phyloP scores from a whole-genome alignment of 2,797 vertebrate genomes.

The Pipistrellus pipistrellus region DNA sequence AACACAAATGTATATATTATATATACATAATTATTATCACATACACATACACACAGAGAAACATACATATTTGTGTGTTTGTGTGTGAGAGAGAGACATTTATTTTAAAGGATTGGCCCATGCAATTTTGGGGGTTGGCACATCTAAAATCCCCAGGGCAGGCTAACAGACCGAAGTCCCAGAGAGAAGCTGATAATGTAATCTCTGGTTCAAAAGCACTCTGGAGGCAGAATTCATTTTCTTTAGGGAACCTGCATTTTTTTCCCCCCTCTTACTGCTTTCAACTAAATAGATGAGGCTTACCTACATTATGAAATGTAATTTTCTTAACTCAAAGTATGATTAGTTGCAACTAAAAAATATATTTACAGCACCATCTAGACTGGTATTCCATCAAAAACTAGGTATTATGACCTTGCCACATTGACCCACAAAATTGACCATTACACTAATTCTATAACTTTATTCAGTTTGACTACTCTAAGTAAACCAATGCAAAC shows the following conservation, averaged over 20 bases:
- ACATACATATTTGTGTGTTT: background rate
- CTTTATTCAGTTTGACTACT: background rate
- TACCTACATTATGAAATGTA: too few species aligned
- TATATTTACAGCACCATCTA: background rate
- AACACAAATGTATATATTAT: background rate
- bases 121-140: background rate
- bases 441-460: background rate
- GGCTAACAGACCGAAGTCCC: background rate
- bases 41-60: background rate
- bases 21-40: background rate
- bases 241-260: background rate
- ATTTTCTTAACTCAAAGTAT: background rate
- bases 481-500: background rate
- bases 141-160: rapidly evolving
- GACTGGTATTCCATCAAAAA: background rate
- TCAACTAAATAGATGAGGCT: background rate
- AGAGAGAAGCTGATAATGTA: background rate
- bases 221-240: background rate
- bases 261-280: background rate
- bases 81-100: background rate
- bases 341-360: background rate
- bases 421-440: background rate
- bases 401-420: background rate
- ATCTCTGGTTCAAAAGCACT: background rate
- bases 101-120: background rate